Evolutionary conservation across 2,113 vertebrate species (phyloP), one percentile per base, ranked within the genome.

Genomic region (Prunella fulvescens): DNA sequence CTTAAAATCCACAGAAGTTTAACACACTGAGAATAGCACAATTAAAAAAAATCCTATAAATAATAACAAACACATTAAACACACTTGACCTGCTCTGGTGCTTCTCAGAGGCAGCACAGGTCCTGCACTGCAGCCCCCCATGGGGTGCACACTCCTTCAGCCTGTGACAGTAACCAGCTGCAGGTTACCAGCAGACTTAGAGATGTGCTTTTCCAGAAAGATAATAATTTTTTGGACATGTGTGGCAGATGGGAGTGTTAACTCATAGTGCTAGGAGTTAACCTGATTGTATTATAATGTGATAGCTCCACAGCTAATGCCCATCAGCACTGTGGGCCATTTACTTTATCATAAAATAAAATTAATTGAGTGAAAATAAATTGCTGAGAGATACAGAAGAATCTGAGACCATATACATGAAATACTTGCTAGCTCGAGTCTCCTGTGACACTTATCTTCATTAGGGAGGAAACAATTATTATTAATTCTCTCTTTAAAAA

Each of bases 311-410:
- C 87, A 91, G 92, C 90, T 94, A 95, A 90, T 88, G 90, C 92
- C 87, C 79, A 83, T 91, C 92, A 88, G 82, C 92, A 93, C 91
- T 65, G 97, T 97, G 97, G 94, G 96, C 97, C 97, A 97, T 97
- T 98, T 97, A 97, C 95, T 97, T 98, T 95, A 97, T 97, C 94
- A 97, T 97, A 97, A 97, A 97, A 97, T 97, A 97, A 98, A 97
- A 97, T 96, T 94, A 97, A 95, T 94, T 89, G 96, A 97, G 88
- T 97, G 97, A 97, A 96, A 97, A 95, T 93, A 94, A 96, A 88
- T 86, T 96, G 92, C 86, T 50, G 86, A 88, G 89, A 94, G 94
- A 96, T 88, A 91, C 79, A 90, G 74, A 96, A 93, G 71, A 98
- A 82, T 96, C 86, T 81, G 90, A 95, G 96, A 91, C 80, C 56